Evolutionary conservation across 64 coral and sea anemone species (phyloP).

Genomic region (Cladopsammia gracilis): DNA sequence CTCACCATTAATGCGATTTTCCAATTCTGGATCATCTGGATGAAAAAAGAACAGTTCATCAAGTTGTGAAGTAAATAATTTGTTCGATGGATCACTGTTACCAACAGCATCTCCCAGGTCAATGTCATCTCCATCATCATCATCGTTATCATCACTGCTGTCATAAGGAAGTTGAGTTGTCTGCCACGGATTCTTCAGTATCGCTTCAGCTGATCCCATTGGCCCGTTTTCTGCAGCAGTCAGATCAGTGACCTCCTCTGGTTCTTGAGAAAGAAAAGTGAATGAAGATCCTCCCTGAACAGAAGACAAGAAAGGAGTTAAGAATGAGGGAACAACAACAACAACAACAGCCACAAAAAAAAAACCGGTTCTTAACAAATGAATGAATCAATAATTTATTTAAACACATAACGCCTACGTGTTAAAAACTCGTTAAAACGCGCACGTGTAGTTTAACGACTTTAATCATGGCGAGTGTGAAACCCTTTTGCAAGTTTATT

Average conservation of each 20-base stretch:
- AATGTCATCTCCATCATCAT: slow-evolving; percentile 39
- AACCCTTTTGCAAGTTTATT: too few relatives aligned
- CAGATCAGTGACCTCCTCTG: background rate
- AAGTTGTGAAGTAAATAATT: background rate
- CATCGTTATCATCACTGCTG: slow-evolving; percentile 83
- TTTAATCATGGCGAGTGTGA: too few relatives aligned
- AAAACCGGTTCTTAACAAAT: too few relatives aligned
- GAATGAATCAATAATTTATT: too few relatives aligned
- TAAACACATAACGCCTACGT: too few relatives aligned
- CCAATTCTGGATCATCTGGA: slow-evolving; percentile 61
- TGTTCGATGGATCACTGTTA: background rate
- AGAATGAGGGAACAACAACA: background rate
- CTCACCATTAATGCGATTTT: slow-evolving; percentile 46
- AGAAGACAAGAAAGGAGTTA: background rate
- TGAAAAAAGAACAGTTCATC: slow-evolving; percentile 92
- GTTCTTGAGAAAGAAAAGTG: slow-evolving; percentile 70
- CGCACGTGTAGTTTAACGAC: too few relatives aligned
- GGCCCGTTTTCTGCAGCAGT: background rate
- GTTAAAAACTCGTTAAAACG: too few relatives aligned
- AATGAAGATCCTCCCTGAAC: slow-evolving; percentile 13
- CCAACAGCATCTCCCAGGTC: background rate
- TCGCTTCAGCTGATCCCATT: slow-evolving; percentile 22
- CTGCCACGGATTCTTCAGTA: slow-evolving; percentile 62
- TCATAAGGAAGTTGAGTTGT: slow-evolving; percentile 81
- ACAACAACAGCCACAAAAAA: too few relatives aligned